Percentiles rank a stretch among this genome's conserved stretches.
phyloP scores from a whole-genome alignment of 2,113 vertebrate genomes.

The Copsychus sechellarum region DNA sequence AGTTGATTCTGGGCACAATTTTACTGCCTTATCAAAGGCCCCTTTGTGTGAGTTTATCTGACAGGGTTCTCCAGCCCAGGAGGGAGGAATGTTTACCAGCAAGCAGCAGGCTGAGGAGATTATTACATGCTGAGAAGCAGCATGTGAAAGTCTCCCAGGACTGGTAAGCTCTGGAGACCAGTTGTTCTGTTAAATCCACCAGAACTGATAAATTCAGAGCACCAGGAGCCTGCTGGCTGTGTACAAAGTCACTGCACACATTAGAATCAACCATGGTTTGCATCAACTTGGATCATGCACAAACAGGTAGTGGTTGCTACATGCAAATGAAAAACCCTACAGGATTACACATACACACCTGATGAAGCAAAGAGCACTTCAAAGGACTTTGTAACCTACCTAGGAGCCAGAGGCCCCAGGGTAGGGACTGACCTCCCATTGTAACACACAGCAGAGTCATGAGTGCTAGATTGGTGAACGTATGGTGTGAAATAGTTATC shows the following conservation, averaged over 20 bases:
- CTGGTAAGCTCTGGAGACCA: neutral
- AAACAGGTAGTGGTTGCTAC: neutral
- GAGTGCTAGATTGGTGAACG: rapidly evolving
- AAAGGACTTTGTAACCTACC: neutral
- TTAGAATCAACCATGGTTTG: neutral
- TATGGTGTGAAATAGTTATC: neutral
- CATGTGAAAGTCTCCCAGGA: neutral
- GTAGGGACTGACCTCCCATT: neutral
- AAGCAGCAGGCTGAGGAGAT: neutral
- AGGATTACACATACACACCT: neutral
- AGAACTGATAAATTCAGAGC: neutral
- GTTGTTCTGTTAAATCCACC: neutral
- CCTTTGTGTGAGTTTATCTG: neutral
- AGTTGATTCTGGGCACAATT: neutral
- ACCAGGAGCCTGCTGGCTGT: neutral
- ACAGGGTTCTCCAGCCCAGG: neutral
- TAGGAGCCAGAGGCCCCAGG: neutral
- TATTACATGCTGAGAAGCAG: neutral
- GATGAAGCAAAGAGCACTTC: neutral
- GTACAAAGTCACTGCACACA: neutral
- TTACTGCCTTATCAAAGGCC: neutral
- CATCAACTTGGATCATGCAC: neutral
- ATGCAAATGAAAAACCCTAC: neutral
- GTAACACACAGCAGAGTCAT: neutral
- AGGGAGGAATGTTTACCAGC: neutral